A percentile compares a stretch with the other conserved stretches of the same genome.
These are phyloP conservation scores for Odontothrips loti DNA, from an alignment of 2,888 invertebrate genomes.

Conservation along the genomic window DNA sequence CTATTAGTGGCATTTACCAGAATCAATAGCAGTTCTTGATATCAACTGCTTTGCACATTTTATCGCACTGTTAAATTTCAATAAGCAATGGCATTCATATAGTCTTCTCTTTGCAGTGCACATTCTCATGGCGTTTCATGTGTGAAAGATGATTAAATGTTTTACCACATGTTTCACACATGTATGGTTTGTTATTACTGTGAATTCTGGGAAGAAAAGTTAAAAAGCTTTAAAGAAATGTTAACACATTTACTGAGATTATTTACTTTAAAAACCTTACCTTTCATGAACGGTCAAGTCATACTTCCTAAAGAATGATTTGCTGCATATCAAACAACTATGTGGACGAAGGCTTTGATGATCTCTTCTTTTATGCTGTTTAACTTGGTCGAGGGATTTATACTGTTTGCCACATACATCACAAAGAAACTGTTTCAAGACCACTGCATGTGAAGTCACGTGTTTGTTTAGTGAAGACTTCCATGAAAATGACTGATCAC, in stretches of 20 bases:
- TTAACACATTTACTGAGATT: background rate
- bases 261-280: background rate
- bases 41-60: background rate
- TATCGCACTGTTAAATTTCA: background rate
- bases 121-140: background rate
- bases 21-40: background rate
- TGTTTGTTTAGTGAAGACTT: background rate
- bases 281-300: background rate
- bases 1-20: background rate
- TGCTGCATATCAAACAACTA: background rate
- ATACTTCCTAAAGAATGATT: background rate
- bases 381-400: background rate
- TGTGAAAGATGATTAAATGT: background rate
- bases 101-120: background rate
- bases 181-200: background rate
- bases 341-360: background rate
- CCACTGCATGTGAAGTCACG: background rate
- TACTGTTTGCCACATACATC: background rate
- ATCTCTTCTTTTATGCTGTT: background rate
- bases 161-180: background rate
- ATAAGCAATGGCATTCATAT: background rate
- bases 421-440: background rate
- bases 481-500: background rate
- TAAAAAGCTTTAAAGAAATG: background rate
- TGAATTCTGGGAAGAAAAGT: background rate